A percentile compares a stretch with the other conserved stretches of the same genome.
These are phyloP conservation scores for Rapana venosa DNA, from an alignment of 2,888 invertebrate genomes.

Conservation along the genomic window DNA sequence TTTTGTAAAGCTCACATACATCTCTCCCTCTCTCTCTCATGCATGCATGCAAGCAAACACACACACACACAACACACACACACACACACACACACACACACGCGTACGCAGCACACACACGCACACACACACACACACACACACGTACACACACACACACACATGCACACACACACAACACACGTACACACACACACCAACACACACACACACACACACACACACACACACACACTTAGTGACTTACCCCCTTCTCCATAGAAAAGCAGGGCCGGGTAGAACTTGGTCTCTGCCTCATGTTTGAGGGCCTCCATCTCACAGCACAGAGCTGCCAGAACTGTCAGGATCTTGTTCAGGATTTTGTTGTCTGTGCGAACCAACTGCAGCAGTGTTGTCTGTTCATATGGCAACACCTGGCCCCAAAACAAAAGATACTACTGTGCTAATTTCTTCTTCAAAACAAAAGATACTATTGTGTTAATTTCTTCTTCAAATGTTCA, in stretches of 20 bases:
- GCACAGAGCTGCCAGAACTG: constrained; percentile 88
- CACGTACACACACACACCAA: not conserved
- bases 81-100: not conserved
- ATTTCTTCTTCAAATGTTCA: no score
- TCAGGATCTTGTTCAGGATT: constrained; percentile 84
- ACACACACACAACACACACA: not conserved
- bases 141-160: not conserved
- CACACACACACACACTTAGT: not conserved
- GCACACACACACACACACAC: not conserved
- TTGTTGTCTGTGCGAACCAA: constrained; percentile 91
- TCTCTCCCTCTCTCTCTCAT: not conserved
- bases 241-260: constrained; percentile 83
- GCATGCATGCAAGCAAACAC: fast-evolving
- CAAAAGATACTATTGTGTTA: not conserved
- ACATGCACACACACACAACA: not conserved
- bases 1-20: not conserved
- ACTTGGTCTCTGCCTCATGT: constrained; percentile 83
- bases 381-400: constrained; percentile 84
- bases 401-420: constrained; percentile 80
- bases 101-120: not conserved
- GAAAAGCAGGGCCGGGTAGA: constrained; percentile 83
- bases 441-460: not conserved
- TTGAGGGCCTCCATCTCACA: constrained; percentile 86
- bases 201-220: not conserved
- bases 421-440: not conserved